Percentiles rank a stretch among this genome's conserved stretches.
Evolutionary conservation across 1,140 invertebrate genomes (phyloP).

Genomic region (Aporrectodea caliginosa): DNA sequence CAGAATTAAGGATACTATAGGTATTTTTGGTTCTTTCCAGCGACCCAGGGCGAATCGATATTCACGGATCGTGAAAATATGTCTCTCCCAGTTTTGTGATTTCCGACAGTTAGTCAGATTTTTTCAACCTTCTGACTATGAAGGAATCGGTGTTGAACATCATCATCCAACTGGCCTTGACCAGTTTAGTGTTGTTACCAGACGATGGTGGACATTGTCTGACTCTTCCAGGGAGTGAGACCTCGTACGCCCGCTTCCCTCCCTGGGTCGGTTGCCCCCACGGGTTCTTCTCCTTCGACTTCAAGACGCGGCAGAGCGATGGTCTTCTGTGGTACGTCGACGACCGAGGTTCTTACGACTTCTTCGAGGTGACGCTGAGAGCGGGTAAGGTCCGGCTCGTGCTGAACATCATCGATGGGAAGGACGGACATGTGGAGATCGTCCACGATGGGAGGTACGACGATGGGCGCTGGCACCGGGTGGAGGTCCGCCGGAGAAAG

Average conservation of each 20-base stretch:
- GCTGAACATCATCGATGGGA: slow-evolving; percentile 46
- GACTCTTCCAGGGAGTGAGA: slow-evolving; percentile 20
- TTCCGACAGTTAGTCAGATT: too few relatives aligned
- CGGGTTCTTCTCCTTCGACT: slow-evolving; percentile 46
- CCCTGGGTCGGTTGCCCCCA: slow-evolving; percentile 49
- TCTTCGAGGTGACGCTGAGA: slow-evolving; percentile 30
- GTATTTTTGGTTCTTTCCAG: too few relatives aligned
- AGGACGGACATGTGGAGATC: slow-evolving; percentile 38
- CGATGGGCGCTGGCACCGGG: slow-evolving; percentile 47
- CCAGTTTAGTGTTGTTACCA: too few relatives aligned
- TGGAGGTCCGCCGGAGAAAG: slow-evolving; percentile 43
- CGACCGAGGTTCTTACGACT: slow-evolving; percentile 46
- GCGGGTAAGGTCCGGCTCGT: slow-evolving; percentile 33
- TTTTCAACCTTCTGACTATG: too few relatives aligned
- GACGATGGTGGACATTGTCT: slow-evolving; percentile 75
- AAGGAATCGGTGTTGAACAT: too few relatives aligned
- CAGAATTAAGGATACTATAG: too few relatives aligned
- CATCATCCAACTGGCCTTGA: too few relatives aligned
- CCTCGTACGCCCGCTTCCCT: slow-evolving; percentile 43
- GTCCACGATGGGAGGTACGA: slow-evolving; percentile 37
- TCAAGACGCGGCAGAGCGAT: slow-evolving; percentile 38
- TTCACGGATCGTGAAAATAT: too few relatives aligned
- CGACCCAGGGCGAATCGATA: too few relatives aligned
- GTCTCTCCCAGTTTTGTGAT: too few relatives aligned
- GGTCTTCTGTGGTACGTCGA: slow-evolving; percentile 48